These are phyloP conservation scores for Tricholaema leucomelas DNA, from an alignment of 2,113 vertebrate genomes.

Conservation along the genomic window DNA sequence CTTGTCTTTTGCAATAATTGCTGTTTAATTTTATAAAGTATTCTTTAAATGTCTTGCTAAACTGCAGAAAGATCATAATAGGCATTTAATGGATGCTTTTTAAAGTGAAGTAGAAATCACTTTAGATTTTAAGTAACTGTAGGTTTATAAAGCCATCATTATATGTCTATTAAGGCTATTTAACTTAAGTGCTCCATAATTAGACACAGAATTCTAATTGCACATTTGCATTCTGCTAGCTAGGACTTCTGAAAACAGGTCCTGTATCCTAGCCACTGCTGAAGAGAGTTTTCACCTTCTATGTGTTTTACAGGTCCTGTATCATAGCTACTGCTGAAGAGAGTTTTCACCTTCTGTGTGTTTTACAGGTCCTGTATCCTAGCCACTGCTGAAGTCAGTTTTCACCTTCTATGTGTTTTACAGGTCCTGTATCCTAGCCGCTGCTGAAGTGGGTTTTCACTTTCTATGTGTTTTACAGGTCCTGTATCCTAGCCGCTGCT, in stretches of 20 bases:
- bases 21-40: constrained; percentile 69
- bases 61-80: constrained; percentile 76
- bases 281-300: not conserved
- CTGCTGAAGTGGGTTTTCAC: not conserved
- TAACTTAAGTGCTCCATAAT: constrained; percentile 76
- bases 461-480: not conserved
- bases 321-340: not conserved
- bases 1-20: constrained; percentile 73
- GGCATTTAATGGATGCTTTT: constrained; percentile 70
- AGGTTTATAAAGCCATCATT: constrained; percentile 76
- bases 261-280: not conserved
- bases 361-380: not conserved
- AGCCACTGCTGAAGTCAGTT: not conserved
- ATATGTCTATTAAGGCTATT: constrained; percentile 78
- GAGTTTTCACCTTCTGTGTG: not conserved
- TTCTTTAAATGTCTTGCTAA: constrained; percentile 72
- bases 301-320: no score
- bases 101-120: constrained; percentile 72
- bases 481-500: not conserved
- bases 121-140: constrained; percentile 73
- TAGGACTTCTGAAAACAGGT: constrained; percentile 58
- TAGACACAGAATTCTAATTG: constrained; percentile 77
- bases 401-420: not conserved
- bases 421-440: not conserved
- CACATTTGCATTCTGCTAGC: constrained; percentile 73